Evolutionary conservation across 1,140 invertebrate genomes (phyloP).

Genomic region (Zeugodacus cucurbitae): DNA sequence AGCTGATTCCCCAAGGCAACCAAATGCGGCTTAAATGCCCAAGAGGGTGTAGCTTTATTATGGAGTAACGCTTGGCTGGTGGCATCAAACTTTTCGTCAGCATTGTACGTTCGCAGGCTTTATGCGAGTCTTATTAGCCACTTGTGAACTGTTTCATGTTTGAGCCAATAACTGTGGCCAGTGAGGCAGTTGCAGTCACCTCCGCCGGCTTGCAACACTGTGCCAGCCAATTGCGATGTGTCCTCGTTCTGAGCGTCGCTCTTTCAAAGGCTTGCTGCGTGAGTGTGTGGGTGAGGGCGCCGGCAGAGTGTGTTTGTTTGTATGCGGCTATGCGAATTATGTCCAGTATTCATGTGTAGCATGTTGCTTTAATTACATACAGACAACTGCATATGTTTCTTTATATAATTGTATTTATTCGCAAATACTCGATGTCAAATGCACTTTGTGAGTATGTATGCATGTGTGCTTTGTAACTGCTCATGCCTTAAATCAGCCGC

Average conservation of each 20-base stretch:
- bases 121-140: too few relatives aligned
- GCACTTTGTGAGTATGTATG: not conserved
- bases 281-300: not conserved
- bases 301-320: not conserved
- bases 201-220: not conserved
- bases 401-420: not conserved
- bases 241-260: not conserved
- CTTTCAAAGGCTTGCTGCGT: not conserved
- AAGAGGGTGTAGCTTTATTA: not conserved
- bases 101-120: too few relatives aligned
- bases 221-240: not conserved
- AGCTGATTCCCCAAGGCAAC: not conserved
- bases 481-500: not conserved
- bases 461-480: not conserved
- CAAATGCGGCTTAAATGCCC: not conserved
- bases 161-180: conserved; percentile 4
- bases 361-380: not conserved
- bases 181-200: too few relatives aligned
- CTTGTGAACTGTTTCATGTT: conserved; percentile 21
- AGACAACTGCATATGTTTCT: not conserved
- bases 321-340: not conserved
- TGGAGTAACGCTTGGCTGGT: not conserved
- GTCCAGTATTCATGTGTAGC: not conserved
- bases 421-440: not conserved
- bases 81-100: not conserved